phyloP scores from a whole-genome alignment of 2,113 vertebrate genomes.

The Thermophis baileyi region DNA sequence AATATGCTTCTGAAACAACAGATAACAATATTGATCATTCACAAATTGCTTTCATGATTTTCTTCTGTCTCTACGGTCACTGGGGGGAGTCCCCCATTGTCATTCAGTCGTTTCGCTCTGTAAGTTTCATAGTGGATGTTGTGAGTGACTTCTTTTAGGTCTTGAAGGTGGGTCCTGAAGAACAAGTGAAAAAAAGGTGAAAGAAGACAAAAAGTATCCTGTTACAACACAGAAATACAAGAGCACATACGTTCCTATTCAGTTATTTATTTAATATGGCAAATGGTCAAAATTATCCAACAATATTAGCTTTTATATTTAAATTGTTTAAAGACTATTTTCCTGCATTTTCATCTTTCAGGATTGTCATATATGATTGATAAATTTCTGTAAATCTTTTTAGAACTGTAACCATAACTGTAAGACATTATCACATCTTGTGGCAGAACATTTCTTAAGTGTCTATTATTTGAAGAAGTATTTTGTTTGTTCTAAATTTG shows the following conservation, averaged over 20 bases:
- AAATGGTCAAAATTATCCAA: neutral
- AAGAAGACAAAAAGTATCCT: neutral
- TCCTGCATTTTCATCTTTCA: neutral
- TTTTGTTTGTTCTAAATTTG: neutral
- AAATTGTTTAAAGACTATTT: neutral
- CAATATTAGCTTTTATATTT: neutral
- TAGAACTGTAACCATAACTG: neutral
- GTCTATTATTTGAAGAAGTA: neutral
- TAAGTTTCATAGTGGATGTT: conserved; percentile 99
- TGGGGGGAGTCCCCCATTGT: conserved; percentile 90
- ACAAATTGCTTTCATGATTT: conserved; percentile 88
- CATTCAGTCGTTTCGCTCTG: conserved; percentile 91
- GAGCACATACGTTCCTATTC: neutral
- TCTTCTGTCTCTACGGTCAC: conserved; percentile 76
- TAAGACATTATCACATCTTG: neutral
- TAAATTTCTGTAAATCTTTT: neutral
- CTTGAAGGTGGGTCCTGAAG: conserved; percentile 92
- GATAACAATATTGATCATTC: conserved; percentile 55
- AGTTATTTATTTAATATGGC: neutral
- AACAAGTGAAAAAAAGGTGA: neutral
- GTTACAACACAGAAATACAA: neutral
- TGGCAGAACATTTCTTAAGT: neutral
- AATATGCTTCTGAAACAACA: conserved; percentile 38
- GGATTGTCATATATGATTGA: neutral
- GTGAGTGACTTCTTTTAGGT: conserved; percentile 97